Conservation (phyloP, 2,797 vertebrate genomes). For the Falco concolor region DNA sequence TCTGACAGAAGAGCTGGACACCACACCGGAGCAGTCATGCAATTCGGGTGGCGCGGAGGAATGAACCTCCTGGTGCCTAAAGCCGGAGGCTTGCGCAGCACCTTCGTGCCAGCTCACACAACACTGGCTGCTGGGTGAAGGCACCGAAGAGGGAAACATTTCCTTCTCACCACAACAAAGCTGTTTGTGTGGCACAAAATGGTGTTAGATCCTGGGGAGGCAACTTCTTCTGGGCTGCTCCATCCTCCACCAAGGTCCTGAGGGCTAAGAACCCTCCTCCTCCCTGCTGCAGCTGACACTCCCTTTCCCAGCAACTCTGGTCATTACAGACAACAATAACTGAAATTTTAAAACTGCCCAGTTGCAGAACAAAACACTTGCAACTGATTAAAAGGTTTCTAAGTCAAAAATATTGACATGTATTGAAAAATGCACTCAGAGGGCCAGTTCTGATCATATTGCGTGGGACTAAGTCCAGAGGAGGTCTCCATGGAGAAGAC, state of each 20-base stretch:
- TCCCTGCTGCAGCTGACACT: background rate
- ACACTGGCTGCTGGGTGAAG: background rate
- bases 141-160: background rate
- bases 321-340: background rate
- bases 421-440: background rate
- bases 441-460: background rate
- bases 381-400: background rate
- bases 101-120: background rate
- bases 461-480: background rate
- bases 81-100: background rate
- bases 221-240: background rate
- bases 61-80: background rate
- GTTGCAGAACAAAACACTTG: background rate
- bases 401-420: background rate
- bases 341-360: background rate
- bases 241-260: background rate
- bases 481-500: background rate
- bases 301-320: background rate
- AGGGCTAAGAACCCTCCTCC: background rate
- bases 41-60: too few relatives aligned
- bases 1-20: background rate
- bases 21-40: rapidly evolving
- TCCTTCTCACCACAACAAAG: background rate
- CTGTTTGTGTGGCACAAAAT: background rate
- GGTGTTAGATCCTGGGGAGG: background rate